Evolutionary conservation across 2,888 invertebrate species (phyloP), one percentile per base, ranked within the genome.

Genomic region (Watsonalla cultraria): DNA sequence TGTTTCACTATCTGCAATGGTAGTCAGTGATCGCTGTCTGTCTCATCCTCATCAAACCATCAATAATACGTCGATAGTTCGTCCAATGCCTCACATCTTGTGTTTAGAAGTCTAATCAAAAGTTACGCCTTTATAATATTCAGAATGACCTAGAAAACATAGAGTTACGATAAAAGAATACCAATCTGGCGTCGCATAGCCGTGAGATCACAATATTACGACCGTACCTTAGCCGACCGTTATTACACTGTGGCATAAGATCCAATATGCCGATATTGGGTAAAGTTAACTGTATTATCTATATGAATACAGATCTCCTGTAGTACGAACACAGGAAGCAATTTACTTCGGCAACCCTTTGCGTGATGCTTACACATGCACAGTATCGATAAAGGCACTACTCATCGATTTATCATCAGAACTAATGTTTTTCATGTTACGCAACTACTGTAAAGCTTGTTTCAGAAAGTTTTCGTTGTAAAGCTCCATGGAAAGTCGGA

Each of bases 341-440:
- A 80, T 81, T 78, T 78, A 59, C 68, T 75, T 77, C 69, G 69
- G 73, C 69, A 76, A 74, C 72, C 72, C 66, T 70, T 73, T 66
- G 70, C 70, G 64, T 72, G 66, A 66, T 64, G 57, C 66, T 60
- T 35, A 48, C 14, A 48, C 49, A 35, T 49, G 33, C 34, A 37
- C 15, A 8, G 33, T 13, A 42, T 42, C 42, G 11, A 8, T 11
- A 11, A 11, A 42, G 42, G 42, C 11, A 42, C 63, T 62, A 58
- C 60, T 58, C 59, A 59, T 59, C 58, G 59, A 57, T 62, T 58
- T 57, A 54, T 56, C 51, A 61, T 57, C 53, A 54, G 34, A 53
- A 57, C 37, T 37, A 49, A 49, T 49, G 15, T 48, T 7, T 13
- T 35, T 49, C 11, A 37, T 9, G 37, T 14, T 39, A 37, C 8